These are phyloP conservation scores for Atta texana DNA, from an alignment of 1,140 invertebrate species.

Conservation along the genomic window DNA sequence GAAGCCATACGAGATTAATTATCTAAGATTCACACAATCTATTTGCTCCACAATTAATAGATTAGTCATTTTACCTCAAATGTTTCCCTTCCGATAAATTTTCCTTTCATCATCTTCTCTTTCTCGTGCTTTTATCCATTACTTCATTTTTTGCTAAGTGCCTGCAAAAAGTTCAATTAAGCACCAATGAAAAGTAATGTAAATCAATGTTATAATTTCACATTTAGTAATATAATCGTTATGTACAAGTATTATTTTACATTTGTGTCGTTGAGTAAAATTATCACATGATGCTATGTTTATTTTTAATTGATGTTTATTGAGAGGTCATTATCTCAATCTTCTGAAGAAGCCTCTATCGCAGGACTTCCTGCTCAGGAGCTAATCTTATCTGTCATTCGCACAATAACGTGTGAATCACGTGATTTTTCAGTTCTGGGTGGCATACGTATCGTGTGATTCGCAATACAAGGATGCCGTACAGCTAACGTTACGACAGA, in stretches of 20 bases:
- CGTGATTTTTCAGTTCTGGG: constrained; percentile 88
- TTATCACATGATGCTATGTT: too few relatives aligned
- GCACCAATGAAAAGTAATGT: too few relatives aligned
- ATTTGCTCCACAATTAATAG: constrained; percentile 12
- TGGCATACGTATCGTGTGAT: constrained; percentile 88
- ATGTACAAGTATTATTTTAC: too few relatives aligned
- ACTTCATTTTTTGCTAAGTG: background rate
- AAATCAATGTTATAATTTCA: too few relatives aligned
- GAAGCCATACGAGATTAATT: constrained; percentile 4
- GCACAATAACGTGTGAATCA: background rate
- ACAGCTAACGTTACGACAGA: constrained; percentile 91
- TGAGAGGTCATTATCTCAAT: constrained; percentile 8
- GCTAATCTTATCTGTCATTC: background rate
- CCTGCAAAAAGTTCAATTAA: background rate
- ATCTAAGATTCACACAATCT: background rate
- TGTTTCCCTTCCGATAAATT: background rate
- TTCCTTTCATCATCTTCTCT: background rate
- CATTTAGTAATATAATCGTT: too few relatives aligned
- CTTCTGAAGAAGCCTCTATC: background rate
- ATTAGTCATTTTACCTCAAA: background rate
- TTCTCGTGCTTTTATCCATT: background rate
- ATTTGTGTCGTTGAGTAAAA: too few relatives aligned
- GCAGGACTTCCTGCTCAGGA: background rate
- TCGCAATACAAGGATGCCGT: constrained; percentile 91
- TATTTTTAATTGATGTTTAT: too few relatives aligned